phyloP scores from a whole-genome alignment of 1,140 invertebrate genomes.

The Bombus confusus region DNA sequence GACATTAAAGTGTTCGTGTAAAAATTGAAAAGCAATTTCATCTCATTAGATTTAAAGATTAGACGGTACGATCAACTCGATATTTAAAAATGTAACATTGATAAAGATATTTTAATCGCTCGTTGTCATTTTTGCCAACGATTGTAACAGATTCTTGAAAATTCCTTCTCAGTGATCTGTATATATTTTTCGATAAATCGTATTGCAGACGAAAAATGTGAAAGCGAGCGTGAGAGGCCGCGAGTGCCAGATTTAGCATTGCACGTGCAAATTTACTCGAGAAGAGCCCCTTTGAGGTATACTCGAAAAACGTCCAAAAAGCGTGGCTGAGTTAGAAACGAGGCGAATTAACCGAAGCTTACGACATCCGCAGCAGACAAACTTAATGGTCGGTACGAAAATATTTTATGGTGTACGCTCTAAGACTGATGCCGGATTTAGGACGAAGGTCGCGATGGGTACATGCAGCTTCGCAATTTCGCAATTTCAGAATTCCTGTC shows the following conservation, averaged over 20 bases:
- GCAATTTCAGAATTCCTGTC: neutral
- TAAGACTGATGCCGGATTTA: conserved; percentile 29
- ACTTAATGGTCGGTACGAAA: conserved; percentile 15
- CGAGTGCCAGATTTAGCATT: neutral
- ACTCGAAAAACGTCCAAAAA: conserved; percentile 20
- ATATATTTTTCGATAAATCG: too few species aligned
- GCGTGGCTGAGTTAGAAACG: neutral
- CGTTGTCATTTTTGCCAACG: too few species aligned
- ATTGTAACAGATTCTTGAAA: too few species aligned
- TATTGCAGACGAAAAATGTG: neutral
- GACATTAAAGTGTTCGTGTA: neutral
- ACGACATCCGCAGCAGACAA: conserved; percentile 8
- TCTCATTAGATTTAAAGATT: neutral
- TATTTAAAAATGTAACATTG: too few species aligned
- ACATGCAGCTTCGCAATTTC: neutral
- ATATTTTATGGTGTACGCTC: conserved; percentile 43
- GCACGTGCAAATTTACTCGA: conserved; percentile 17
- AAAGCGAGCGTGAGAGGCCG: too few species aligned
- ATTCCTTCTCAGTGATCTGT: too few species aligned
- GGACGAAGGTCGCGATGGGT: conserved; percentile 39
- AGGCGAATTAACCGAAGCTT: conserved; percentile 26
- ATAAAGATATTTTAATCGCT: too few species aligned
- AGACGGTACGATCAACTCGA: neutral
- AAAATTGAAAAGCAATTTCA: neutral
- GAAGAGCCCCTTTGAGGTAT: conserved; percentile 12